Conservation (phyloP, 2,888 invertebrate genomes). For the Cosmia pyralina region DNA sequence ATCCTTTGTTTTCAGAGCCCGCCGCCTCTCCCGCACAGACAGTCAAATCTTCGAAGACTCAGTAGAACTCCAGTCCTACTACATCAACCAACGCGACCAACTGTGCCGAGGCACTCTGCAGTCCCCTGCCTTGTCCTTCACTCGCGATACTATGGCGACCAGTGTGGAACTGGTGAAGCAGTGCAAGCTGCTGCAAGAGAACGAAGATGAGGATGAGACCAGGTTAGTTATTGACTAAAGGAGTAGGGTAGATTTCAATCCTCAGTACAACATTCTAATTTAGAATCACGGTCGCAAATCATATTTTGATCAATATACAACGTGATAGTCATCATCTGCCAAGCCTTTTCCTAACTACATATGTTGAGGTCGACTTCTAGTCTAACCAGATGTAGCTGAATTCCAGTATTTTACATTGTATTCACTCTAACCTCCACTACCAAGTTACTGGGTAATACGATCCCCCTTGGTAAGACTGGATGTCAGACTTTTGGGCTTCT, state of each 20-base stretch:
- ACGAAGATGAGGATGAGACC: conserved; percentile 94
- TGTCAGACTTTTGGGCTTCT: no score
- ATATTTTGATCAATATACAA: neutral
- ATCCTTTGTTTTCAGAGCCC: conserved; percentile 89
- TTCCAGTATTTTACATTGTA: no score
- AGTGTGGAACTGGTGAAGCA: conserved; percentile 94
- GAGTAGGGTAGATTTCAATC: neutral
- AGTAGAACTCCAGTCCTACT: conserved; percentile 97
- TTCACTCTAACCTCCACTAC: no score
- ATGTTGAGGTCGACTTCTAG: no score
- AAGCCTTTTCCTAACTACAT: no score
- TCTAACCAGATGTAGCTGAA: no score
- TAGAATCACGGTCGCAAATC: neutral
- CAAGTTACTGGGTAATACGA: no score
- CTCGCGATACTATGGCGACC: conserved; percentile 93
- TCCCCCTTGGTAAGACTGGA: no score
- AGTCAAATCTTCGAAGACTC: conserved; percentile 99
- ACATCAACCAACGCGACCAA: conserved; percentile 93
- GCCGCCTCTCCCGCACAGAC: conserved; percentile 96
- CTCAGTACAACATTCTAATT: neutral
- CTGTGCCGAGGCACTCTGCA: conserved; percentile 95
- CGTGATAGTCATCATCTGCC: no score
- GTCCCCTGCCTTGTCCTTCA: conserved; percentile 96
- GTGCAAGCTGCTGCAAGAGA: conserved; percentile 94
- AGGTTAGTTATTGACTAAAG: conserved; percentile 66